These are phyloP conservation scores for Mustela lutreola DNA, from an alignment of 2,113 vertebrate genomes.

Conservation along the genomic window DNA sequence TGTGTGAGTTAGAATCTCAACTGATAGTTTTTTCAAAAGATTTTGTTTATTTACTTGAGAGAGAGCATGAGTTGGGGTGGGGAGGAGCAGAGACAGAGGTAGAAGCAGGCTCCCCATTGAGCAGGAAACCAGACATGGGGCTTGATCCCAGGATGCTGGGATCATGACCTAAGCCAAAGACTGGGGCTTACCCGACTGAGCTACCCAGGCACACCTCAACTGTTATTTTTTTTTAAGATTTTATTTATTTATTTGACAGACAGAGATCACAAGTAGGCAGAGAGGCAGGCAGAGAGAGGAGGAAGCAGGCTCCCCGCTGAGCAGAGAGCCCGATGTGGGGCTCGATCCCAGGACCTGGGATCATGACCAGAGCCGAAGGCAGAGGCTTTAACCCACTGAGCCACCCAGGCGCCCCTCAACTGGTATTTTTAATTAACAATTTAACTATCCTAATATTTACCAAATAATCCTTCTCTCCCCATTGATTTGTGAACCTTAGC, in stretches of 20 bases:
- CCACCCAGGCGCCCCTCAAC: background rate
- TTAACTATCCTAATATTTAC: background rate
- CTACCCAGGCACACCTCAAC: background rate
- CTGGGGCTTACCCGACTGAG: background rate
- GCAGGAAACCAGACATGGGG: background rate
- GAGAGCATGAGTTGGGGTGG: background rate
- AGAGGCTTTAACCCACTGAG: background rate
- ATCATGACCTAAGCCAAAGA: background rate
- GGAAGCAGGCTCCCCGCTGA: background rate
- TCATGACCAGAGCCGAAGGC: background rate
- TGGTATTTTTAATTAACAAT: background rate
- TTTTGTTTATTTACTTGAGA: background rate
- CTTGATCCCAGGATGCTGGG: background rate
- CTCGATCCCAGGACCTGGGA: background rate
- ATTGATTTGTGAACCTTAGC: background rate
- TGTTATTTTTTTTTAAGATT: background rate
- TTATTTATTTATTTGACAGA: too few species aligned
- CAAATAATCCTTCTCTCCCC: background rate
- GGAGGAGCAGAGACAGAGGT: background rate
- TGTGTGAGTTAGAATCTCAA: background rate
- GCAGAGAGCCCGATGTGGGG: background rate
- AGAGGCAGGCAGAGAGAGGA: background rate
- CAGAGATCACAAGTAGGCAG: too few species aligned
- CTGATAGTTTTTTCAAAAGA: background rate
- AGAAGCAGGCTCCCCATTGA: background rate